Conservation (phyloP, 2,888 invertebrate genomes). For the Ditula angustiorana region DNA sequence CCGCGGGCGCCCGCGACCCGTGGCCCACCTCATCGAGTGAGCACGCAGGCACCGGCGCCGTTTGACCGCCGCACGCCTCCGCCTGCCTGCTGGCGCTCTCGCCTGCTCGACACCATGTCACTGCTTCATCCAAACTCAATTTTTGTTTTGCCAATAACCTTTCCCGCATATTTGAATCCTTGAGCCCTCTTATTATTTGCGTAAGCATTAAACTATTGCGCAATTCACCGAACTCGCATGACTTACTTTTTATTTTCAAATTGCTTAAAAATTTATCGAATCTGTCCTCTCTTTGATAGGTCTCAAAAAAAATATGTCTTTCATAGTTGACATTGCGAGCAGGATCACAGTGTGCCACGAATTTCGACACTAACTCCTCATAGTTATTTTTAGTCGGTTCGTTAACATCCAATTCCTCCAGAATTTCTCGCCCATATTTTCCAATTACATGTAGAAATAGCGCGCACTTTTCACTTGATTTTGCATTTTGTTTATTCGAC, state of each 20-base stretch:
- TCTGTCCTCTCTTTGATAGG: neutral
- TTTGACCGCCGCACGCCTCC: neutral
- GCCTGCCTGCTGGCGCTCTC: conserved; percentile 14
- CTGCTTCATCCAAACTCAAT: neutral
- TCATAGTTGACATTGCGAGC: neutral
- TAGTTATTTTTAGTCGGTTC: conserved; percentile 6
- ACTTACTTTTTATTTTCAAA: neutral
- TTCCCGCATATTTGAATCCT: neutral
- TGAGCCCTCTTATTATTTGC: neutral
- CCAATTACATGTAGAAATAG: conserved; percentile 45
- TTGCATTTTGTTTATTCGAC: conserved; percentile 2
- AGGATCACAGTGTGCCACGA: neutral
- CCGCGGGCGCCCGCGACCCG: neutral
- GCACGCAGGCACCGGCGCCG: neutral
- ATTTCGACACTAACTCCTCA: conserved; percentile 23
- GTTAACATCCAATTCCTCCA: conserved; percentile 39
- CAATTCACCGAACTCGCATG: neutral
- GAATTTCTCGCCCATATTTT: conserved; percentile 37
- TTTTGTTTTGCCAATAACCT: neutral
- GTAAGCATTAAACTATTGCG: neutral
- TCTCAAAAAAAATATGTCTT: neutral
- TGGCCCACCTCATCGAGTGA: neutral
- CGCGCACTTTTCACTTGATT: conserved; percentile 31
- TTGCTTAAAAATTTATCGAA: conserved; percentile 2
- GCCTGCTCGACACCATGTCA: neutral